Base-by-base conservation (phyloP, 2,888 invertebrate species). In the Harmothoe impar region DNA sequence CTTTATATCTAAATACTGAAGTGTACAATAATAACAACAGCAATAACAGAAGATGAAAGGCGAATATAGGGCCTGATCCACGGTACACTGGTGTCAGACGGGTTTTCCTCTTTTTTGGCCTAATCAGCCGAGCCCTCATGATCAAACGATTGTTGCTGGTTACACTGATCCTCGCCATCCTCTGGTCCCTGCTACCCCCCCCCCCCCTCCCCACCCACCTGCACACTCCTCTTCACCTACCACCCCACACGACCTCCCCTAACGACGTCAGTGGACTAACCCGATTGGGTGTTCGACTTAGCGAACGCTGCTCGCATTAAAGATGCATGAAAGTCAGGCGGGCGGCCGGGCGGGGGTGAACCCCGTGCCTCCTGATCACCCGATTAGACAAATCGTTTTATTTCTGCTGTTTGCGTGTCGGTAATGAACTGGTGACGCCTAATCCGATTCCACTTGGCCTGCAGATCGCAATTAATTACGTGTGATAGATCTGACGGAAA, bases 351-450 rank as follows among this genome's bases (percentile, higher is more conserved):
- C 77, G 29, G n/a, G 31, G 51, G 86, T n/a, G 29, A 54, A 86
- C 52, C 86, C 78, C 54, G 86, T 86, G 86, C 25, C 86, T 86
- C 86, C 86, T 86, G 86, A 86, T 86, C 86, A 86, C 86, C 52
- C 56, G 86, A 86, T 86, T 86, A 86, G 86, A 86, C 86, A 86
- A 86, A 86, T 86, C 86, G 86, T 86, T 86, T 86, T 86, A 86
- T 86, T 86, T 86, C 86, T 86, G 86, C 29, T 86, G 86, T 86
- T 86, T 86, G 86, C 86, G 54, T 86, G 86, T 29, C 86, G 86
- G 86, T 86, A 86, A 86, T 86, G 86, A 86, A 86, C 86, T 86
- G 86, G 29, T 86, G 86, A 86, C 29, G 86, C 54, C 56, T 86
- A 86, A 86, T 86, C 86, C 86, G 86, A 86, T 86, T 86, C 29